Conservation (phyloP, 2,888 invertebrate species). For the Hofmannophila pseudospretella region DNA sequence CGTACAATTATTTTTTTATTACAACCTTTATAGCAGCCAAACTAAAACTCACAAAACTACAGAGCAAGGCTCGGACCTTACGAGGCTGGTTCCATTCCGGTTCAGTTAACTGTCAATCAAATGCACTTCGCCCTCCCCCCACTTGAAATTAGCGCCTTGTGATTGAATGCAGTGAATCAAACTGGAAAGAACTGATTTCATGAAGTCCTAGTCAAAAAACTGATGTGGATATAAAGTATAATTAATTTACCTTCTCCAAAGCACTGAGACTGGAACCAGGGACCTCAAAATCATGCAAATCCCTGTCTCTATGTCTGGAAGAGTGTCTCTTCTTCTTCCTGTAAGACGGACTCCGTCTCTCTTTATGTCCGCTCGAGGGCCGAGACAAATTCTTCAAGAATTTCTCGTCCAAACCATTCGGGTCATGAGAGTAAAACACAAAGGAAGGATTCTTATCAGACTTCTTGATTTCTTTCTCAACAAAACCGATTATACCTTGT, state of each 20-base stretch:
- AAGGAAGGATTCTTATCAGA: slow-evolving; percentile 68
- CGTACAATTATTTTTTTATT: too few species aligned
- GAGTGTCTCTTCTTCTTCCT: slow-evolving; percentile 69
- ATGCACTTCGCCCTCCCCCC: too few species aligned
- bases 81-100: too few species aligned
- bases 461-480: slow-evolving; percentile 72
- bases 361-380: slow-evolving; percentile 69
- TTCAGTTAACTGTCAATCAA: too few species aligned
- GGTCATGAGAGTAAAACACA: slow-evolving; percentile 72
- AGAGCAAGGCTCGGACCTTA: too few species aligned
- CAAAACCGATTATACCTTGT: slow-evolving; percentile 70
- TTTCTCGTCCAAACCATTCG: slow-evolving; percentile 68
- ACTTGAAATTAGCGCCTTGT: too few species aligned
- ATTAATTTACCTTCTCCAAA: slow-evolving; percentile 57
- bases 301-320: slow-evolving; percentile 62
- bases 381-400: slow-evolving; percentile 60
- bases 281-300: slow-evolving; percentile 69
- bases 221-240: too few species aligned
- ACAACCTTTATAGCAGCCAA: too few species aligned
- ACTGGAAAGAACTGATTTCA: too few species aligned
- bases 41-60: too few species aligned
- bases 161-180: too few species aligned
- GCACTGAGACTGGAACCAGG: slow-evolving; percentile 74
- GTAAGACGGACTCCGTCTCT: slow-evolving; percentile 68
- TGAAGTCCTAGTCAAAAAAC: too few species aligned